Evolutionary conservation across 2,888 invertebrate species (phyloP), one percentile per base, ranked within the genome.

Genomic region (Aspidiotus rigidus): DNA sequence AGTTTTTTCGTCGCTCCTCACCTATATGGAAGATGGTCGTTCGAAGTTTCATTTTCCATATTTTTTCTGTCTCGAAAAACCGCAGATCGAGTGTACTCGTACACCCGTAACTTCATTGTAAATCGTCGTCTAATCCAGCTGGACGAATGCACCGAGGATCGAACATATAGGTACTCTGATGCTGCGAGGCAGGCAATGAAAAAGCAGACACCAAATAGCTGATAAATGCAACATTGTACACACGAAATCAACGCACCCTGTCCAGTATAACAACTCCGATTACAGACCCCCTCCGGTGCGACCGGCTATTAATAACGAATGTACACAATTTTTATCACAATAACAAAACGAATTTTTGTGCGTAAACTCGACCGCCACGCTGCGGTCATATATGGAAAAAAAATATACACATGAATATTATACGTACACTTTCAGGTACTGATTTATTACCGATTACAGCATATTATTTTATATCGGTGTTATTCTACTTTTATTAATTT

Each of bases 141-240:
- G 28, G 28, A 28, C 28, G 28, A 28, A 28, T 28, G 28, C 28
- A 28, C 28, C 28, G 28, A 28, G 28, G 28, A 28, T 28, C 28
- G 28, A 28, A 28, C 28, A 28, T 28, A 28, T 28, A 28, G 28
- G 28, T 28, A 28, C 28, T 28, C 28, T 28, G 5, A 28, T 28
- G 28, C 28, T 28, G 28, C 28, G 28, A 28, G 28, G 28, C 28
- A 28, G 28, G 28, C 28, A 28, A 28, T n/a, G 49, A 49, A 49
- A 49, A 49, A 49, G 11, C 49, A 49, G 49, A 49, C 49, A 49
- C 49, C 49, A 6, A 11, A 28, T 11, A 6, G n/a, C 49, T n/a
- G 49, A 49, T n/a, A 49, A 13, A 49, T n/a, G 49, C 49, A 49
- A 49, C 49, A 49, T 49, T 49, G 49, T 49, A 49, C 49, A 49